Base-by-base conservation (phyloP, 1,140 invertebrate species). In the Trachymyrmex cornetzi region DNA sequence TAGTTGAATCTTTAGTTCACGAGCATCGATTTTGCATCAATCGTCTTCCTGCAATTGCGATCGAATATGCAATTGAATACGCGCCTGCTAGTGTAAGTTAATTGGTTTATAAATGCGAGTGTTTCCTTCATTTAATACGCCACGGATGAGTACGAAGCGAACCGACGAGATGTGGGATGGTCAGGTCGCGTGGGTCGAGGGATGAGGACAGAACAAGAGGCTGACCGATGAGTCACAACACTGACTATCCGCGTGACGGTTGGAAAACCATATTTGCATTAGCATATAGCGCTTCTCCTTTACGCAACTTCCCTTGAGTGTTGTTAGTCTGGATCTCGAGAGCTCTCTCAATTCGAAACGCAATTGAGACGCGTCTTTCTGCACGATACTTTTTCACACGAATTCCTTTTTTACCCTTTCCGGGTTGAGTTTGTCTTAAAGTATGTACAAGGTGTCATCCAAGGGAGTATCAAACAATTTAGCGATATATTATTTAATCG, bases 181-280 rank as follows among this genome's bases (percentile, higher is more conserved):
- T 86, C 72, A 50, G n/a, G 61, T 59, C 14, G 86, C 44, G 91
- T 87, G 57, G 86, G 86, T 55, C 22, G 90, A 63, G 22, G 53
- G 66, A 34, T 38, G 55, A 86, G 69, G 72, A 75, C 64, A 75
- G 63, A 16, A 22, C 61, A 16, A 79, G 16, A 84, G 48, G 3
- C 44, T 48, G 66, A 85, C 55, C 30, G 85, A 74, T 87, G 90
- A 91, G 77, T 89, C 89, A 90, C 69, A 63, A 50, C 50, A 9
- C 30, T 38, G 66, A 89, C 67, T 86, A 80, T 1, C 14, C 74
- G 72, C 63, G 66, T 53, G 80, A 89, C 74, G 66, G 24, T 77
- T 63, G 79, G 22, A 74, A 84, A 84, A 74, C 79, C 77, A 87
- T 88, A 90, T 90, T 89, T 66, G 63, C 72, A 87, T 91, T 88